Percentiles rank a stretch among this genome's conserved stretches.
These are phyloP conservation scores for Hylomyscus alleni DNA, from an alignment of 2,797 vertebrate species.

Conservation along the genomic window DNA sequence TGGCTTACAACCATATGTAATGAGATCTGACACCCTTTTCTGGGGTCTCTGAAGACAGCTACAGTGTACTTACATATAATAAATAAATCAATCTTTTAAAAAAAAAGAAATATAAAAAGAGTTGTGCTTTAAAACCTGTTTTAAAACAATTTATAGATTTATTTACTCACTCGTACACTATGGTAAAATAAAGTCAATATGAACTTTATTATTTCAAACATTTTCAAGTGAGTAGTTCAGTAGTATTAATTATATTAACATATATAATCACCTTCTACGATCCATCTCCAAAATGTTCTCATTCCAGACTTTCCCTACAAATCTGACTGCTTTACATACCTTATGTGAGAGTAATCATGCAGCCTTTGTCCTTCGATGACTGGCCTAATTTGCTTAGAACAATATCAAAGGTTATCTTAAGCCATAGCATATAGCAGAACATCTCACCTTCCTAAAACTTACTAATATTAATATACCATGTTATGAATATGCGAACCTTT, in stretches of 20 bases:
- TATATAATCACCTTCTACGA: neutral
- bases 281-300: neutral
- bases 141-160: neutral
- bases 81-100: too few relatives aligned
- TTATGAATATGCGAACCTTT: neutral
- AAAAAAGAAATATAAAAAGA: too few relatives aligned
- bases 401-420: neutral
- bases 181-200: neutral
- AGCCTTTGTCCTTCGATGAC: neutral
- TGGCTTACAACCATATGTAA: too few relatives aligned
- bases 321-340: neutral
- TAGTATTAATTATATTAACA: neutral
- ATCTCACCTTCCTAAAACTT: neutral
- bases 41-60: too few relatives aligned
- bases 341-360: neutral
- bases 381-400: neutral
- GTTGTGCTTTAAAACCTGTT: neutral
- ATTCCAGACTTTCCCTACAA: neutral
- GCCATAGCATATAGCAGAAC: neutral
- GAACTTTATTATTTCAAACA: neutral
- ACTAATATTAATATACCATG: neutral
- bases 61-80: too few relatives aligned
- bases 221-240: neutral
- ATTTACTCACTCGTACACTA: neutral
- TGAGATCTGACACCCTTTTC: too few relatives aligned